Conservation (phyloP, 92 coral and sea anemone genomes). For the Heliopora coerulea region DNA sequence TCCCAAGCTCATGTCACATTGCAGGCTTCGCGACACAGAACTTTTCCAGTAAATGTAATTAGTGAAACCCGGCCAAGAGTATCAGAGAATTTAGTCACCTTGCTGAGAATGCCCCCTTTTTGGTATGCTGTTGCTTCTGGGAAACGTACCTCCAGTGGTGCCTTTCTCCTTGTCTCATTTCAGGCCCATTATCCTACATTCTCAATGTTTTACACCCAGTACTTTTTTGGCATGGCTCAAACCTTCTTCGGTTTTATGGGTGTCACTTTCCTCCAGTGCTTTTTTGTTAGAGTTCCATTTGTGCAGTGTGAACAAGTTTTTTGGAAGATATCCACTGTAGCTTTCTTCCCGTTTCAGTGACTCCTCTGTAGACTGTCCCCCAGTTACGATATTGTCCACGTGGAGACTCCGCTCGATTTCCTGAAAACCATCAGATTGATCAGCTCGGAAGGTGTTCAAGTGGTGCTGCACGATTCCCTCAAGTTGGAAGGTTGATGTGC, state of each 20-base stretch:
- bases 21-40: conserved; percentile 56
- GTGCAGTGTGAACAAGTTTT: no score
- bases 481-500: background rate
- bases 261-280: conserved; percentile 12
- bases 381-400: no score
- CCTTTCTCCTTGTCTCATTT: conserved; percentile 50
- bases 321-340: no score
- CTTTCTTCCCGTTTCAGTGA: no score
- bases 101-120: conserved; percentile 55
- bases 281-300: no score
- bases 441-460: background rate
- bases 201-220: conserved; percentile 43
- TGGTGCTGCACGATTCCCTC: background rate
- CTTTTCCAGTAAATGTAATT: conserved; percentile 47
- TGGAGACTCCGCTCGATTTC: no score
- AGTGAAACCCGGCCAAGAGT: conserved; percentile 65
- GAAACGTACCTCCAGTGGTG: conserved; percentile 39
- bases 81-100: conserved; percentile 50
- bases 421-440: background rate
- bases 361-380: no score
- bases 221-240: conserved; percentile 55
- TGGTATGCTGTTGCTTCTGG: conserved; percentile 27
- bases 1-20: conserved; percentile 53
- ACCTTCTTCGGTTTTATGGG: conserved; percentile 7
- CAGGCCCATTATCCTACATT: conserved; percentile 47